Evolutionary conservation across 2,797 vertebrate species (phyloP).

Genomic region (Intellagama lesueurii): DNA sequence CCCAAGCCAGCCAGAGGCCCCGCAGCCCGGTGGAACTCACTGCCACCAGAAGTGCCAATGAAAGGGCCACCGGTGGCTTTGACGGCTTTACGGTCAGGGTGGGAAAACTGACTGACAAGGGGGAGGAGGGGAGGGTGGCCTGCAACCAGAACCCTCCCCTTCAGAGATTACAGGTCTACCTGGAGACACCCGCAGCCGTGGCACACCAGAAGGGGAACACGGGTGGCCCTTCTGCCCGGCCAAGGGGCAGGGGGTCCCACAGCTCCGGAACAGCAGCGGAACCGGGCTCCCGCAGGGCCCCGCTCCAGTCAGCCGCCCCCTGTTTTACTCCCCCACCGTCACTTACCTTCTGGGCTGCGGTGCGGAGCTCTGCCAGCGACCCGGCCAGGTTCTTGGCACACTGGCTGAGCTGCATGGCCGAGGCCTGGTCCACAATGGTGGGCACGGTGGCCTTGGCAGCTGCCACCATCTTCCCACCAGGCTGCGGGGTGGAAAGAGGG

Average conservation of each 20-base stretch:
- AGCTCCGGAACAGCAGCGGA: background rate
- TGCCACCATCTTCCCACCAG: constrained; percentile 95
- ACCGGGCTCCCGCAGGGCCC: too few species aligned
- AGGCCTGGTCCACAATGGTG: constrained; percentile 93
- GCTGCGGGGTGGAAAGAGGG: constrained; percentile 76
- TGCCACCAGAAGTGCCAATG: background rate
- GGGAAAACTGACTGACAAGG: too few species aligned
- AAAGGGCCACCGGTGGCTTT: too few species aligned
- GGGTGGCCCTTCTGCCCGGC: too few species aligned
- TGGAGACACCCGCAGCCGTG: too few species aligned
- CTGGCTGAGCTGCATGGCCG: constrained; percentile 97
- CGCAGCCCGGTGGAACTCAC: accelerated
- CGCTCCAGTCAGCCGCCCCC: too few species aligned
- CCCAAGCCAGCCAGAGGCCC: accelerated
- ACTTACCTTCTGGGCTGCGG: constrained; percentile 92
- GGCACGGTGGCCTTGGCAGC: constrained; percentile 94
- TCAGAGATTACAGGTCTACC: too few species aligned
- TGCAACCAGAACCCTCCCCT: too few species aligned
- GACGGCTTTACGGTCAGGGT: too few species aligned
- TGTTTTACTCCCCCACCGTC: background rate
- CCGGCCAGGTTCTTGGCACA: constrained; percentile 93
- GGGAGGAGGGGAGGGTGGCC: too few species aligned
- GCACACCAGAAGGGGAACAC: too few species aligned
- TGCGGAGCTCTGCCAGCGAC: constrained; percentile 91
- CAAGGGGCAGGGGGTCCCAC: background rate